Percentiles rank a stretch among this genome's conserved stretches.
Evolutionary conservation across 2,113 vertebrate genomes (phyloP).

Genomic region (Rhinopomastus cyanomelas): DNA sequence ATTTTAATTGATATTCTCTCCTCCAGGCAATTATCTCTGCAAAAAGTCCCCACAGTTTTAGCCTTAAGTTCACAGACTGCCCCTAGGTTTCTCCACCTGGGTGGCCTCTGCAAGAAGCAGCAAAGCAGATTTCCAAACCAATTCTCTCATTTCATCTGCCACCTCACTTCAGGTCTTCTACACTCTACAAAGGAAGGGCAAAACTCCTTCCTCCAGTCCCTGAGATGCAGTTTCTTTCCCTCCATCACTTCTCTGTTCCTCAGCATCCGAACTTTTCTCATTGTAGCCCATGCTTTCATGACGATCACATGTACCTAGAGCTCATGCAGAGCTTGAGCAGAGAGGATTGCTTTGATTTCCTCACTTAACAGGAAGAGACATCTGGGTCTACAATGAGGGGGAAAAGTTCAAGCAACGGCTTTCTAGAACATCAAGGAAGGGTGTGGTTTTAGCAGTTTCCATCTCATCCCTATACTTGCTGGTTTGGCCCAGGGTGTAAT

Average conservation of each 20-base stretch:
- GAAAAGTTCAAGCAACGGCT: neutral
- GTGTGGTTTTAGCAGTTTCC: neutral
- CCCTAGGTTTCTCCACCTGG: slow-evolving; percentile 13
- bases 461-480: neutral
- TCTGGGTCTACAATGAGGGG: fast-evolving
- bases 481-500: neutral
- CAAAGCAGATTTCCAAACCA: slow-evolving; percentile 27
- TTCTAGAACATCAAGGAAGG: neutral
- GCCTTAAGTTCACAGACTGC: slow-evolving; percentile 12
- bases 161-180: neutral
- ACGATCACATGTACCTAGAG: neutral
- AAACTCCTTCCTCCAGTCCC: neutral
- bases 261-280: neutral
- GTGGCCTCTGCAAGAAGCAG: slow-evolving; percentile 41
- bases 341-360: neutral
- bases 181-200: neutral
- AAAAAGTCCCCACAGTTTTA: slow-evolving; percentile 8
- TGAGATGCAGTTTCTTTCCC: neutral
- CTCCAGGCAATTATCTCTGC: neutral
- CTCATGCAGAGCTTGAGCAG: neutral
- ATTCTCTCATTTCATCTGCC: slow-evolving; percentile 40
- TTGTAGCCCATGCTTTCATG: neutral
- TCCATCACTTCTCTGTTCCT: neutral
- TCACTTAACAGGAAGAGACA: neutral
- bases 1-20: slow-evolving; percentile 42